Percentiles rank a stretch among this genome's conserved stretches.
phyloP scores from a whole-genome alignment of 2,113 vertebrate species.

The Brevimyrus niger region DNA sequence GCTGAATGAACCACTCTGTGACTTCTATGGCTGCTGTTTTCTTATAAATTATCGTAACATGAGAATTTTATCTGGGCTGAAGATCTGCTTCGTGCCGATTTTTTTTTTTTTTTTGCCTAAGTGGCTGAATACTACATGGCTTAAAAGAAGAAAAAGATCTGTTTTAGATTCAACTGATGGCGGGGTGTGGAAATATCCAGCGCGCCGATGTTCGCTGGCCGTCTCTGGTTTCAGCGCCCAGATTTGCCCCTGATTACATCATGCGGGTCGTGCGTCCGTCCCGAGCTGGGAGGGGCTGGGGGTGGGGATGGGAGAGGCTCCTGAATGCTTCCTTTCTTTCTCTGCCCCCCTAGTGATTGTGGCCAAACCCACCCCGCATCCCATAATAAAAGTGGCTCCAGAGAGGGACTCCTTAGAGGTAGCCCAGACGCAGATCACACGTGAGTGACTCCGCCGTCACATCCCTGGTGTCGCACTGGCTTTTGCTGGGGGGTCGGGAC shows the following conservation, averaged over 20 bases:
- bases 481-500: neutral
- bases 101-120: neutral
- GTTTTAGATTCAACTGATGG: neutral
- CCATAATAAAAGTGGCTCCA: conserved; percentile 52
- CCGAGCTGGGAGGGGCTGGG: neutral
- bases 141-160: neutral
- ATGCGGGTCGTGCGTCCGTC: neutral
- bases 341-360: conserved; percentile 41
- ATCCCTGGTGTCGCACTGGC: neutral
- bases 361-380: conserved; percentile 56
- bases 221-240: neutral
- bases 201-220: neutral
- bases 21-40: neutral
- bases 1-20: neutral
- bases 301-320: neutral
- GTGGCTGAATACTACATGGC: neutral
- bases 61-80: neutral
- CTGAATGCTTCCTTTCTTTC: conserved; percentile 3
- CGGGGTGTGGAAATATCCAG: neutral
- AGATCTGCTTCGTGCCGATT: neutral
- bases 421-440: conserved; percentile 56
- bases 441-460: conserved; percentile 51
- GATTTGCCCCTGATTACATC: neutral
- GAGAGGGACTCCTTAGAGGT: conserved; percentile 51
- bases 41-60: neutral